These are phyloP conservation scores for Ypsolopha scabrella DNA, from an alignment of 2,888 invertebrate genomes.

Conservation along the genomic window DNA sequence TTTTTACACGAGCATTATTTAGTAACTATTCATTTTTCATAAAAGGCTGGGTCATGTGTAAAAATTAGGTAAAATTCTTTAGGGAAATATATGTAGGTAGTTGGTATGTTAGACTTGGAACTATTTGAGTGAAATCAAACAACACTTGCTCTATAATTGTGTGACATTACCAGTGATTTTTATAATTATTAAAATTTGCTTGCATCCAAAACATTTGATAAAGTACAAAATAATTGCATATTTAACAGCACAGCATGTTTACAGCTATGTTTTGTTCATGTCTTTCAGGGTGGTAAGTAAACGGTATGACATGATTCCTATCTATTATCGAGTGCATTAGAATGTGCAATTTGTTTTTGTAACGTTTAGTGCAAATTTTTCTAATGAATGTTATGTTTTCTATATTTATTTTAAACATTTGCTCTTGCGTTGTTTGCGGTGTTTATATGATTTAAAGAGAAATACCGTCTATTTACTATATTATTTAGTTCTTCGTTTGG, in stretches of 20 bases:
- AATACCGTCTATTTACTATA: neutral
- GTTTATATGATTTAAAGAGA: neutral
- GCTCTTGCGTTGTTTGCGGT: too few species aligned
- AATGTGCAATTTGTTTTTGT: neutral
- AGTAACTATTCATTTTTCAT: neutral
- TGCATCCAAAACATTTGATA: neutral
- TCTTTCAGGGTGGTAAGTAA: too few species aligned
- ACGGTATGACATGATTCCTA: neutral
- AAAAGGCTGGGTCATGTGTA: conserved; percentile 57
- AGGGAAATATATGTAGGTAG: conserved; percentile 8
- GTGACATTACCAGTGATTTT: neutral
- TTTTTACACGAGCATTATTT: neutral
- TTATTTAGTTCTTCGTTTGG: conserved; percentile 3
- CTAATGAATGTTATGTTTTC: neutral
- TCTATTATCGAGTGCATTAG: neutral
- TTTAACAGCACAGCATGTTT: too few species aligned
- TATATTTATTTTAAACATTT: too few species aligned
- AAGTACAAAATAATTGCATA: too few species aligned
- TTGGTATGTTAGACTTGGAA: neutral
- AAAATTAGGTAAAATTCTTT: conserved; percentile 15
- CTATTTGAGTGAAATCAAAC: neutral
- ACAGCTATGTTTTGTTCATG: too few species aligned
- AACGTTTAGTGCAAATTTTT: neutral
- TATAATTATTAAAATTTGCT: neutral
- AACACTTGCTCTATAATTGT: neutral